Evolutionary conservation across 2,888 invertebrate species (phyloP).

Genomic region (Pollenia amentaria): DNA sequence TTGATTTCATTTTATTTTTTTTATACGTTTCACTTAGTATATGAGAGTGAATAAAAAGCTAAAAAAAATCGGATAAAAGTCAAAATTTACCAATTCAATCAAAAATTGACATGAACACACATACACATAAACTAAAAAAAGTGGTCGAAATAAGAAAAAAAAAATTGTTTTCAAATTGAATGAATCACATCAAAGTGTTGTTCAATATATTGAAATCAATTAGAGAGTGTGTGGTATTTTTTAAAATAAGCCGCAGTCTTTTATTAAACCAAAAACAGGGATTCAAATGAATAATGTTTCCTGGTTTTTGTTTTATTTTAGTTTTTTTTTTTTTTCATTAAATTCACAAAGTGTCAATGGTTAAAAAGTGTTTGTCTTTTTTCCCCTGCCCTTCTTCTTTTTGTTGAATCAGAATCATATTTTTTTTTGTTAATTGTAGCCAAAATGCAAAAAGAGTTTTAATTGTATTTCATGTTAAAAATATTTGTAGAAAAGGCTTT

Average conservation of each 20-base stretch:
- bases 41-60: neutral
- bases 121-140: conserved; percentile 17
- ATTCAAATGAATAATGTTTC: conserved; percentile 52
- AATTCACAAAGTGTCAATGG: conserved; percentile 57
- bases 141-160: conserved; percentile 6
- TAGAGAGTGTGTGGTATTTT: conserved; percentile 73
- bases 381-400: neutral
- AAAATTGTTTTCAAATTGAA: conserved; percentile 52
- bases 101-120: conserved; percentile 67
- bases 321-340: conserved; percentile 42
- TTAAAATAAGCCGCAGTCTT: conserved; percentile 72
- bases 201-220: conserved; percentile 73
- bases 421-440: conserved; percentile 7
- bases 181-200: conserved; percentile 73
- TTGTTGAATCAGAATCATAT: neutral
- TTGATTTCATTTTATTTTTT: conserved; percentile 30
- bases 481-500: conserved; percentile 29
- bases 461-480: conserved; percentile 65
- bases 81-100: conserved; percentile 74
- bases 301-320: conserved; percentile 7
- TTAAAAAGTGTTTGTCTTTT: conserved; percentile 19
- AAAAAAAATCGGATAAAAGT: conserved; percentile 61
- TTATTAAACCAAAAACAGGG: conserved; percentile 56
- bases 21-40: neutral
- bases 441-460: conserved; percentile 52